phyloP scores from a whole-genome alignment of 2,888 invertebrate genomes.

The Nemotelus nigrinus region DNA sequence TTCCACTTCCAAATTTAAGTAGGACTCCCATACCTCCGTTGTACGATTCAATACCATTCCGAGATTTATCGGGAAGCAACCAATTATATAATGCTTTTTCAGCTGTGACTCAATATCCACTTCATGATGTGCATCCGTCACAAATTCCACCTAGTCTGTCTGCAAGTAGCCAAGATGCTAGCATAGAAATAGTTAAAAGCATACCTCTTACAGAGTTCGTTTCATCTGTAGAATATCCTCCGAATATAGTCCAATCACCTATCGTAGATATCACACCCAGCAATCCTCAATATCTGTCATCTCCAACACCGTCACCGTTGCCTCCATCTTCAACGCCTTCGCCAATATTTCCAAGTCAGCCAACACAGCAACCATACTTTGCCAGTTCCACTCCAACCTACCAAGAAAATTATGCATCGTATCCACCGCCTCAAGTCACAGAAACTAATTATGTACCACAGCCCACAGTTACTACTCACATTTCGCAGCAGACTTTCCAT shows the following conservation, averaged over 20 bases:
- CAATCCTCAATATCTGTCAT: conserved; percentile 68
- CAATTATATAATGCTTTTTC: background rate
- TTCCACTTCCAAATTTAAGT: conserved; percentile 74
- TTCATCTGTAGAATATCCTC: conserved; percentile 77
- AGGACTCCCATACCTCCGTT: conserved; percentile 71
- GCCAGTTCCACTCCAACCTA: background rate
- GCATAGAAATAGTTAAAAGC: conserved; percentile 71
- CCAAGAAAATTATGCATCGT: background rate
- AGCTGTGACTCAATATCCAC: conserved; percentile 8
- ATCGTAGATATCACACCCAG: conserved; percentile 67
- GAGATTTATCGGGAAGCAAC: conserved; percentile 37
- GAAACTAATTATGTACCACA: background rate
- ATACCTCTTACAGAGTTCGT: conserved; percentile 75
- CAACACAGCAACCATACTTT: conserved; percentile 19
- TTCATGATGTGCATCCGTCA: conserved; percentile 53
- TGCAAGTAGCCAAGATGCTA: conserved; percentile 53
- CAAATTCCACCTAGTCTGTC: conserved; percentile 48
- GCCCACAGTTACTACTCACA: background rate
- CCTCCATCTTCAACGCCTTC: conserved; percentile 45
- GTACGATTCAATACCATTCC: conserved; percentile 71
- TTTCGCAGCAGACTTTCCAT: conserved; percentile 13
- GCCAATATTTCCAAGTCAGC: conserved; percentile 52
- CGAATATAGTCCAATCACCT: conserved; percentile 71
- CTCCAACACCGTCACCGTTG: conserved; percentile 57
- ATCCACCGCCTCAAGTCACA: background rate